Evolutionary conservation across 2,888 invertebrate species (phyloP).

Genomic region (Tachina lurida): DNA sequence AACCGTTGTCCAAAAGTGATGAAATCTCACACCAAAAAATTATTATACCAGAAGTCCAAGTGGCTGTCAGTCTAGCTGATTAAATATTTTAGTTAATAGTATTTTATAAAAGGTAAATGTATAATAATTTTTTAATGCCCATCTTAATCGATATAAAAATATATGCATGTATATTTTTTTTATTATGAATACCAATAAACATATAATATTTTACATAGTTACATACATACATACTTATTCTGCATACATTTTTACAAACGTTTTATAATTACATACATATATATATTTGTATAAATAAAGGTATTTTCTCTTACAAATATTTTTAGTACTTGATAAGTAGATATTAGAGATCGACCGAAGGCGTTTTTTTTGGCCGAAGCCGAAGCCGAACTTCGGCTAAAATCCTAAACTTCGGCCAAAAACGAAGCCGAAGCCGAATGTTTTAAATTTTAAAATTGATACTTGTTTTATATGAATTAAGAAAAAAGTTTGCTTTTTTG

Average conservation of each 20-base stretch:
- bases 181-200: conserved; percentile 9
- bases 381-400: too few species aligned
- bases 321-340: neutral
- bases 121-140: conserved; percentile 32
- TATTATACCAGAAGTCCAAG: conserved; percentile 65
- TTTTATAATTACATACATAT: conserved; percentile 42
- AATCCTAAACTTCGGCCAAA: too few species aligned
- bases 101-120: conserved; percentile 2
- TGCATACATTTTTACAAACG: conserved; percentile 18
- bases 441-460: too few species aligned
- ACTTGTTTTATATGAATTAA: too few species aligned
- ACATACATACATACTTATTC: conserved; percentile 12
- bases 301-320: conserved; percentile 25
- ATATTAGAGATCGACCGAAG: too few species aligned
- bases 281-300: conserved; percentile 7
- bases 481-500: too few species aligned
- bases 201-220: conserved; percentile 40
- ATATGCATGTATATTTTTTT: conserved; percentile 10
- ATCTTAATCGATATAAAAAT: conserved; percentile 46
- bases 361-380: too few species aligned
- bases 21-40: conserved; percentile 72
- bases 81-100: conserved; percentile 29
- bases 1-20: conserved; percentile 74
- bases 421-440: too few species aligned
- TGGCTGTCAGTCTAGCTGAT: conserved; percentile 77